Conservation (phyloP, 2,888 invertebrate genomes). For the Sclerodermus sp. region DNA sequence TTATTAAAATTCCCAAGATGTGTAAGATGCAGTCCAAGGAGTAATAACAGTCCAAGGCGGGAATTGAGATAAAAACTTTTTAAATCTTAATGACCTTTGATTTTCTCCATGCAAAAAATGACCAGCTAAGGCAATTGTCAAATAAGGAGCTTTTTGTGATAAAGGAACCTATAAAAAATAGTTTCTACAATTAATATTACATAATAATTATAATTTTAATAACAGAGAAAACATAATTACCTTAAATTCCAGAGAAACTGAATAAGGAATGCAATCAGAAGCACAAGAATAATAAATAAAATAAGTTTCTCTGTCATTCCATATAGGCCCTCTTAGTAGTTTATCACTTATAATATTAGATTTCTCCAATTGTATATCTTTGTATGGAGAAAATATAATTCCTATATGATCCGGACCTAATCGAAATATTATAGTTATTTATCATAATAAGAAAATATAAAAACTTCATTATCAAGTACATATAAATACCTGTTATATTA, state of each 20-base stretch:
- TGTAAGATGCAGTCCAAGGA: conserved; percentile 72
- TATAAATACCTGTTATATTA: conserved; percentile 60
- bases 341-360: conserved; percentile 65
- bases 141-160: conserved; percentile 52
- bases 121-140: conserved; percentile 65
- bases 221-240: conserved; percentile 54
- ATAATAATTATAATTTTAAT: conserved; percentile 6
- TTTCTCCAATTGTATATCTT: conserved; percentile 60
- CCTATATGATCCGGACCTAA: conserved; percentile 71
- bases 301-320: conserved; percentile 65
- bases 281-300: conserved; percentile 72
- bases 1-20: conserved; percentile 63
- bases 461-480: background rate
- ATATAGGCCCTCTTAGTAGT: conserved; percentile 62
- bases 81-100: conserved; percentile 60
- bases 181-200: background rate
- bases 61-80: conserved; percentile 63
- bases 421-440: too few relatives aligned
- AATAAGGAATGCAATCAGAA: conserved; percentile 62
- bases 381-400: conserved; percentile 66
- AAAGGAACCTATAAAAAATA: conserved; percentile 52
- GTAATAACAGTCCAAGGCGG: conserved; percentile 69
- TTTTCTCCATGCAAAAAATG: conserved; percentile 64
- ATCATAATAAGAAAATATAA: background rate
- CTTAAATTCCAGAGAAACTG: conserved; percentile 65